Base-by-base conservation (phyloP, 2,113 vertebrate species). In the Sander vitreus region DNA sequence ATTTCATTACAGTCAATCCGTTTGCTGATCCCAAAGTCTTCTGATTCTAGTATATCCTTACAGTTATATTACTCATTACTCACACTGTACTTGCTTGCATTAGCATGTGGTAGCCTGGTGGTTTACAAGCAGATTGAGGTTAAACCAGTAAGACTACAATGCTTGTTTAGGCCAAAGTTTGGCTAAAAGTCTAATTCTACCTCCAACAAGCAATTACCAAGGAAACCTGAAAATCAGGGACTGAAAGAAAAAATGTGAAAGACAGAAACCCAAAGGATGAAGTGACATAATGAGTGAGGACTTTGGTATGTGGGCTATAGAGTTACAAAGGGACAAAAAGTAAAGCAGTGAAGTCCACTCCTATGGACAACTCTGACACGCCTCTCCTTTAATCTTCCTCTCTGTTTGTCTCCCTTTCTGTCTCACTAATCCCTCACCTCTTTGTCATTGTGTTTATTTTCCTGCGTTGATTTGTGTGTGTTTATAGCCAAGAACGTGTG, bases 241-340 rank as follows among this genome's bases (percentile, higher is more conserved):
- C 30, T 9, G 47, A 53, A 51, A 70, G 21, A 23, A 30, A 59
- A 74, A 84, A 59, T 6, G 47, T 9, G 47, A 25, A 58, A 81
- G 30, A 69, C 48, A 74, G 50, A 81, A 76, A 73, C 39, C 57
- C 21, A 64, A 68, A 76, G 55, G 59, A 65, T 73, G 45, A 64
- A 74, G 59, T 74, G 84, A 79, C 73, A 73, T 11, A 66, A 60
- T 73, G 76, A 87, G 71, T 27, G 71, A 86, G 71, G 33, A 7
- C 70, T 78, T 73, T 81, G 92, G 91, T 88, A 91, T 91, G 88
- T 73, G 43, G 77, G 63, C 85, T 91, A 90, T 92, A 86, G 81
- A 91, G 82, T 94, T 92, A 86, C 86, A 87, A 48, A 10, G 60
- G 58, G 72, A 88, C 86, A 89, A 77, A 87, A 84, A 81, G 88